Conservation (phyloP, 2,797 vertebrate species). For the Alosa sapidissima region DNA sequence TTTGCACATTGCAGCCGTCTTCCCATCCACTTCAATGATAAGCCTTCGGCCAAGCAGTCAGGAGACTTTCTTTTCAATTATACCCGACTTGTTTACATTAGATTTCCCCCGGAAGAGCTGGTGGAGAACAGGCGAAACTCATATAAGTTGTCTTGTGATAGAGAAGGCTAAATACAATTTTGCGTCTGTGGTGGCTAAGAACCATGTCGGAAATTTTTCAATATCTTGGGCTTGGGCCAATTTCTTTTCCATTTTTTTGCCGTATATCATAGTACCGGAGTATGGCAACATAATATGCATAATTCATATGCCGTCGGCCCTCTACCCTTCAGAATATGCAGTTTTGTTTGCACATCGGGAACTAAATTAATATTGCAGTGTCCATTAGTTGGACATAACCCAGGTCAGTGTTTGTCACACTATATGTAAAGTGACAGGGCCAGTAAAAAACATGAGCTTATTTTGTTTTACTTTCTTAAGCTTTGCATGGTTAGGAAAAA, state of each 20-base stretch:
- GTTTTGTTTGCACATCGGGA: conserved; percentile 87
- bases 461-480: conserved; percentile 39
- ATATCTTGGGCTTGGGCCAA: conserved; percentile 84
- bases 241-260: conserved; percentile 82
- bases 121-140: conserved; percentile 77
- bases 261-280: conserved; percentile 74
- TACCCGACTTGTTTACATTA: conserved; percentile 90
- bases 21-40: conserved; percentile 82
- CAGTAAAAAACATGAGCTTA: conserved; percentile 63
- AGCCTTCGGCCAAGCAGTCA: conserved; percentile 81
- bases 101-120: conserved; percentile 75
- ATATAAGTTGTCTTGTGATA: conserved; percentile 78
- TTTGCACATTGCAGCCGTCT: conserved; percentile 78
- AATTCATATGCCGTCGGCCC: conserved; percentile 86
- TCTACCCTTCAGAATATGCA: conserved; percentile 77
- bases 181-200: conserved; percentile 89
- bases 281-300: conserved; percentile 89
- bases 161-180: conserved; percentile 90
- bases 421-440: conserved; percentile 69
- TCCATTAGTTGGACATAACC: conserved; percentile 82
- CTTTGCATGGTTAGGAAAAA: background rate
- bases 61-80: conserved; percentile 91
- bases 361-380: conserved; percentile 83
- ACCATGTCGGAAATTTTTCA: conserved; percentile 91
- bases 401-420: conserved; percentile 72